Base-by-base conservation (phyloP, 2,113 vertebrate genomes). In the Phaethon lepturus region DNA sequence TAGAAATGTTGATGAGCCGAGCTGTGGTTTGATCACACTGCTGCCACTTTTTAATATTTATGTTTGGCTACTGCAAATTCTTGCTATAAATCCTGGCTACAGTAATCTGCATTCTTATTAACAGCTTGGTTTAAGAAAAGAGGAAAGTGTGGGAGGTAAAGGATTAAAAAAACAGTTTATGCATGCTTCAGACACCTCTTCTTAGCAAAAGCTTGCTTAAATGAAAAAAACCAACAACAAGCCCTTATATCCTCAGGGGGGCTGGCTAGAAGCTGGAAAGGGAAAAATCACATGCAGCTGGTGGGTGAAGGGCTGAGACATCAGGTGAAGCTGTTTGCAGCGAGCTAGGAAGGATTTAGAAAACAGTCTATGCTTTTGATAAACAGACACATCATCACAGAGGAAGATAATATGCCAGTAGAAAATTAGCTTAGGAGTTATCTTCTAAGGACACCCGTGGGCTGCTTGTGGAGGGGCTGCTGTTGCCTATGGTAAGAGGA, bases 61-160 rank as follows among this genome's bases (percentile, higher is more conserved):
- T 83, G 90, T 66, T 92, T 91, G 13, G 6, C 76, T 74, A 49
- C 87, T 85, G 62, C 69, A 76, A 85, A 90, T 49, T 91, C 84
- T 73, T 82, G 52, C 87, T 79, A 42, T 94, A 93, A 96, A 95
- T 95, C 86, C 89, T 78, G 93, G 49, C 75, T 86, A 40, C 74
- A 91, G 86, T 88, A 90, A 95, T 97, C 95, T 95, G 73, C 89
- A 96, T 93, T 95, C 95, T 97, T 97, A 96, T 93, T 96, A 97
- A 81, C 82, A 93, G 89, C 81, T 96, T 88, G 56, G 78, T 86
- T 95, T 95, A 84, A 88, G 78, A 92, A 93, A 95, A 93, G 81
- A 87, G 53, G 83, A 44, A 75, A 50, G 55, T 89, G 96, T 97
- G 78, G 93, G 93, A 90, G 84, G 91, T 88, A 92, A 88, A 90